Evolutionary conservation across 2,113 vertebrate species (phyloP).

Genomic region (Salvelinus namaycush): DNA sequence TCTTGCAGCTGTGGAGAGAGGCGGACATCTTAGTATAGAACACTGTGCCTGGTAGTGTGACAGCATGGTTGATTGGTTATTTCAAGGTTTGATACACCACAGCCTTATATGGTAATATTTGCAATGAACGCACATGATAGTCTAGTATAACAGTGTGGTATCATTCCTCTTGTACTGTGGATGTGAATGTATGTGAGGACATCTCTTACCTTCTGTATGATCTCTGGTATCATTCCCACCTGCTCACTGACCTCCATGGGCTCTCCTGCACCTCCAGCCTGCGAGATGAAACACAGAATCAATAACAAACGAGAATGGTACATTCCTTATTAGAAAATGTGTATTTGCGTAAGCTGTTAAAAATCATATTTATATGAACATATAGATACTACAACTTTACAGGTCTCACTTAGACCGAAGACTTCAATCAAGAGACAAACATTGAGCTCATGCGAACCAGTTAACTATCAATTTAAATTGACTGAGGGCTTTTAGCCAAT

Average conservation of each 20-base stretch:
- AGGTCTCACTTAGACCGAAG: too few relatives aligned
- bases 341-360: not conserved
- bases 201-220: constrained; percentile 84
- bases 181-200: not conserved
- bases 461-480: not conserved
- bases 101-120: too few relatives aligned
- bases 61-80: too few relatives aligned
- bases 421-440: too few relatives aligned
- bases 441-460: not conserved
- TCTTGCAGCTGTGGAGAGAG: constrained; percentile 80
- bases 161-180: not conserved
- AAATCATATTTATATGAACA: too few relatives aligned
- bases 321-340: not conserved
- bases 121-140: too few relatives aligned
- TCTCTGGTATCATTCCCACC: constrained; percentile 85
- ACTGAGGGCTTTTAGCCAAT: not conserved
- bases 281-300: not conserved
- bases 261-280: constrained; percentile 80
- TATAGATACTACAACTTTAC: too few relatives aligned
- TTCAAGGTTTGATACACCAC: too few relatives aligned
- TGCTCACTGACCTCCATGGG: constrained; percentile 86
- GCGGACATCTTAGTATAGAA: not conserved
- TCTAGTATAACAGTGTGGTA: too few relatives aligned
- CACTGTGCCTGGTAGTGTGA: too few relatives aligned
- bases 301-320: too few relatives aligned